A percentile compares a stretch with the other conserved stretches of the same genome.
Conservation (phyloP, 1,140 invertebrate species). For the Lethrus apterus region DNA sequence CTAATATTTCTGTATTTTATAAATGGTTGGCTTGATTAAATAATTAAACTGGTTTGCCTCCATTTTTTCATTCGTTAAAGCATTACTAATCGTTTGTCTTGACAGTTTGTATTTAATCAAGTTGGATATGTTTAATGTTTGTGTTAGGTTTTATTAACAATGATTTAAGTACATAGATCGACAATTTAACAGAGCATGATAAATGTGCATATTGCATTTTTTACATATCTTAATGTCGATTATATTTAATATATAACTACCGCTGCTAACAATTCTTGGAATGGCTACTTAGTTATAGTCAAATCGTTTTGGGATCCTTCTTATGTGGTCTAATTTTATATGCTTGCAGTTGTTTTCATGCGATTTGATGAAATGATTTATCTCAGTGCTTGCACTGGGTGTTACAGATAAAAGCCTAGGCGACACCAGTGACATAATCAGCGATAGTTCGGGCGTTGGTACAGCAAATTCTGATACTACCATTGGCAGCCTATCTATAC, state of each 20-base stretch:
- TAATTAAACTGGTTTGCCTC: too few relatives aligned
- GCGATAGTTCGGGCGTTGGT: conserved; percentile 82
- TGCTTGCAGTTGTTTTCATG: conserved; percentile 5
- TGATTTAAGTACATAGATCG: too few relatives aligned
- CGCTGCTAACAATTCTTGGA: background rate
- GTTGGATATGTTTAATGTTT: too few relatives aligned
- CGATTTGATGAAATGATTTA: conserved; percentile 17
- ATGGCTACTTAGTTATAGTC: conserved; percentile 6
- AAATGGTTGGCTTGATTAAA: too few relatives aligned
- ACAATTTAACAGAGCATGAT: conserved; percentile 3
- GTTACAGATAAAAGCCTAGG: conserved; percentile 77
- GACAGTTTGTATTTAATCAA: too few relatives aligned
- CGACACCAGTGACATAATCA: conserved; percentile 81
- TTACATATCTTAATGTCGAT: too few relatives aligned
- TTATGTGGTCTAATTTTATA: background rate
- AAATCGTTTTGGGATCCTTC: too few relatives aligned
- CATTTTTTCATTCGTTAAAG: too few relatives aligned
- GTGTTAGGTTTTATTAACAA: too few relatives aligned
- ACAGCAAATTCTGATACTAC: conserved; percentile 81
- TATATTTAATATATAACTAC: conserved; percentile 7
- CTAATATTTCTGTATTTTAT: too few relatives aligned
- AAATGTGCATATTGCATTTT: conserved; percentile 19
- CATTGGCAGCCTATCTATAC: conserved; percentile 65
- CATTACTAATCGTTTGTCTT: too few relatives aligned
- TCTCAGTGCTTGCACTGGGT: conserved; percentile 41